Conservation (phyloP, 2,113 vertebrate genomes). For the Cyprinodon brontotheroides region DNA sequence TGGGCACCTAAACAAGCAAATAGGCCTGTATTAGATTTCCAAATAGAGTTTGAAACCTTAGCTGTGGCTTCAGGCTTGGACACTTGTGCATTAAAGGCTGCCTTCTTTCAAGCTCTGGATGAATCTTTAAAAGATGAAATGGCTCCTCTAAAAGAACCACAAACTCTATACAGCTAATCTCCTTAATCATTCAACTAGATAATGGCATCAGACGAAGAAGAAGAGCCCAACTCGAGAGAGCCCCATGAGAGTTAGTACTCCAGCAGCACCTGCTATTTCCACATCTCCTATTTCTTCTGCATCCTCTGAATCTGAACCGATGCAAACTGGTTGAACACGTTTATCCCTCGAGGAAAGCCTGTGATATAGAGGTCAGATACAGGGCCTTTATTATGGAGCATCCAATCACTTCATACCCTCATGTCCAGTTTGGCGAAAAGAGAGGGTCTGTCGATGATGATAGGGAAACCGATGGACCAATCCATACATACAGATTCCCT, state of each 20-base stretch:
- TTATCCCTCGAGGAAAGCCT: not conserved
- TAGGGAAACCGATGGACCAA: not conserved
- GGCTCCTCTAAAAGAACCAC: not conserved
- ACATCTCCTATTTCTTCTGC: not conserved
- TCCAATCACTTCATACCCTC: not conserved
- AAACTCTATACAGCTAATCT: not conserved
- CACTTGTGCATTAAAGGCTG: not conserved
- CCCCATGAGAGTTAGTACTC: not conserved
- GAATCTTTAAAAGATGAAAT: not conserved
- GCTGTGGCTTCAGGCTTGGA: not conserved
- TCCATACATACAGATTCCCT: no score
- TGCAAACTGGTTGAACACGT: not conserved
- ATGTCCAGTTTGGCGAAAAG: not conserved
- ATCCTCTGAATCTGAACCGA: not conserved
- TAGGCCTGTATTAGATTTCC: not conserved
- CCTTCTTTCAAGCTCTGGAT: not conserved
- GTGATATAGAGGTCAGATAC: not conserved
- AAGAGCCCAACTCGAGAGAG: not conserved
- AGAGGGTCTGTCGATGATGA: not conserved
- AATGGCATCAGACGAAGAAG: not conserved
- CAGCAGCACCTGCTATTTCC: not conserved
- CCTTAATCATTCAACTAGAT: not conserved
- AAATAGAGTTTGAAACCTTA: no score
- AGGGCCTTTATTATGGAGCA: not conserved
- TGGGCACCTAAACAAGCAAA: not conserved